A percentile compares a stretch with the other conserved stretches of the same genome.
Conservation (phyloP, 2,113 vertebrate genomes). For the Xiphophorus hellerii region DNA sequence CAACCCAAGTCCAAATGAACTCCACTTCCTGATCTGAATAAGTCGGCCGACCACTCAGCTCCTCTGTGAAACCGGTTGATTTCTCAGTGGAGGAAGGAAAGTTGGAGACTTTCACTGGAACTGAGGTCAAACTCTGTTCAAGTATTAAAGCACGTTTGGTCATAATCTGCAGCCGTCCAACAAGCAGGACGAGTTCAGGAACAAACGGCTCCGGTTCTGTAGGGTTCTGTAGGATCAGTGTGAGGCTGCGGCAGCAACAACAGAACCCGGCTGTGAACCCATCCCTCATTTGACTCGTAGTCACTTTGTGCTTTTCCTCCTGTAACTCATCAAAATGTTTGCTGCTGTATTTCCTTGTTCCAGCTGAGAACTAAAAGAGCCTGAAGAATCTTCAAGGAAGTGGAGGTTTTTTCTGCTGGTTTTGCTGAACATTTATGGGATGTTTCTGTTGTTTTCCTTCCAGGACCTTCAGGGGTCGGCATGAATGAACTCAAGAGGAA, state of each 20-base stretch:
- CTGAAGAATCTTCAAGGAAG: background rate
- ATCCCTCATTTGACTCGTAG: too few relatives aligned
- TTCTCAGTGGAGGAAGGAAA: background rate
- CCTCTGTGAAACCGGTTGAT: background rate
- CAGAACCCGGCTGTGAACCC: too few relatives aligned
- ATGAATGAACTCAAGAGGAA: conserved; percentile 94
- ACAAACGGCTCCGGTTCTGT: background rate
- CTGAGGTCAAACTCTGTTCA: background rate
- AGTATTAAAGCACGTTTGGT: background rate
- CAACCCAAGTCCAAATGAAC: conserved; percentile 75
- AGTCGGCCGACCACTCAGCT: conserved; percentile 70
- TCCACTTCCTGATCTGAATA: conserved; percentile 80
- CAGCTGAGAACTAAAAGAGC: too few relatives aligned
- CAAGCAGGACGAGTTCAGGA: background rate
- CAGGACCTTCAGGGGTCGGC: conserved; percentile 93
- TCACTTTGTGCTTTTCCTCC: background rate
- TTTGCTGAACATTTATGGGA: background rate
- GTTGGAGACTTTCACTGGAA: background rate
- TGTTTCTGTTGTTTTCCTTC: conserved; percentile 52
- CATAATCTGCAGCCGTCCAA: background rate
- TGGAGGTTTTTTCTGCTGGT: background rate
- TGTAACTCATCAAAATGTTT: too few relatives aligned
- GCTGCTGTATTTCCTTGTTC: too few relatives aligned
- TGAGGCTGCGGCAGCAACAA: too few relatives aligned
- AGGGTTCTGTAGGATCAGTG: background rate